Evolutionary conservation across 2,888 invertebrate species (phyloP), one percentile per base, ranked within the genome.

Genomic region (Horisme vitalbata): DNA sequence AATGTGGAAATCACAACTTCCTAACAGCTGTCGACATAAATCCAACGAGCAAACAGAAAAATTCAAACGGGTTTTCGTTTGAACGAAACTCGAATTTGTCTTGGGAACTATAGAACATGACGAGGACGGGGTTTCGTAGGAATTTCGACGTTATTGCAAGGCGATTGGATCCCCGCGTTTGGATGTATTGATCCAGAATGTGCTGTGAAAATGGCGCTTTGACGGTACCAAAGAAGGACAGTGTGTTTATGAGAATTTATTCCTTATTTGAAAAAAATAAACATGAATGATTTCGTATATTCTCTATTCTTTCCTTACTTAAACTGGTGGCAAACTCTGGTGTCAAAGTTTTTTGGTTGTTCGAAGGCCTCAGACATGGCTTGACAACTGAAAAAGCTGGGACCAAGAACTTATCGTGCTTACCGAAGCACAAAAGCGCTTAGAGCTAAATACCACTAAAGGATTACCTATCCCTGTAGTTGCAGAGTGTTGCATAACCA

Each of bases 111-210:
- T 13, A 37, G n/a, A 41, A 44, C 43, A 41, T 28, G 31, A 26
- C 41, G 6, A 8, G 11, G 6, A 10, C 14, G 37, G 14, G 26
- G 44, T 21, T 28, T 49, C 45, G 32, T 36, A 41, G 52, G 54
- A 63, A 55, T 63, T 60, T 48, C 34, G 43, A 59, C 64, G 57
- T 63, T 65, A 54, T 34, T 9, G n/a, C 30, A 38, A 24, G 50
- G 51, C 38, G 43, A 62, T 52, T 45, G 38, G 54, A 43, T 47
- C 27, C 33, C 49, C 43, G 41, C 45, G 45, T 37, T 30, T 24
- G 41, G 45, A 33, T 18, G 55, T 57, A 57, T 57, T 52, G 57
- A 57, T 57, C 57, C 49, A 41, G 10, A 53, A 52, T 60, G 55
- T 46, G 49, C 44, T 46, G 45, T 47, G 59, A 57, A 55, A 53